Conservation (phyloP, 2,113 vertebrate genomes). For the Fregata magnificens region DNA sequence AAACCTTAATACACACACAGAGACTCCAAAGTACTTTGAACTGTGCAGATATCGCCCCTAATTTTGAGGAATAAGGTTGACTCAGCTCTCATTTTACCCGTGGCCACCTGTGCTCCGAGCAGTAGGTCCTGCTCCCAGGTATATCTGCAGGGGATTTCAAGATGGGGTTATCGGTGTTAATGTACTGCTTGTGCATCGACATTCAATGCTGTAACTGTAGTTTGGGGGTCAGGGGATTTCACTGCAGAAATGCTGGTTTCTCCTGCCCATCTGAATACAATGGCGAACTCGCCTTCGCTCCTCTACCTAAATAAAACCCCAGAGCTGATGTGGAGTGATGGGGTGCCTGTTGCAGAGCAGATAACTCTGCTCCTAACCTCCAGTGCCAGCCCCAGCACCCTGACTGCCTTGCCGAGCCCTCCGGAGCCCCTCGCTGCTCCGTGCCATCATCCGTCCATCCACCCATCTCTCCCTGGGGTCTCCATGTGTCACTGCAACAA, state of each 20-base stretch:
- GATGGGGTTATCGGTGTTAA: background rate
- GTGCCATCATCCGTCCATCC: background rate
- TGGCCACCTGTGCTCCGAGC: accelerated
- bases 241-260: background rate
- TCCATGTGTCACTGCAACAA: background rate
- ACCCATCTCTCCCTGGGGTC: background rate
- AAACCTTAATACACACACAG: background rate
- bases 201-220: background rate
- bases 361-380: background rate
- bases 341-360: background rate
- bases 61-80: background rate
- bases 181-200: accelerated
- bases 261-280: background rate
- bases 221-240: background rate
- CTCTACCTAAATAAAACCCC: background rate
- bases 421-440: background rate
- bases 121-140: background rate
- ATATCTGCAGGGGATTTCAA: background rate
- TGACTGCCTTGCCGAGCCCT: accelerated
- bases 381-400: background rate
- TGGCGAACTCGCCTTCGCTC: accelerated
- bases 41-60: background rate
- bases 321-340: accelerated
- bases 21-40: background rate
- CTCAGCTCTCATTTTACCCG: background rate